These are phyloP conservation scores for Drosophila lini DNA, from an alignment of 1,140 invertebrate genomes.

Conservation along the genomic window DNA sequence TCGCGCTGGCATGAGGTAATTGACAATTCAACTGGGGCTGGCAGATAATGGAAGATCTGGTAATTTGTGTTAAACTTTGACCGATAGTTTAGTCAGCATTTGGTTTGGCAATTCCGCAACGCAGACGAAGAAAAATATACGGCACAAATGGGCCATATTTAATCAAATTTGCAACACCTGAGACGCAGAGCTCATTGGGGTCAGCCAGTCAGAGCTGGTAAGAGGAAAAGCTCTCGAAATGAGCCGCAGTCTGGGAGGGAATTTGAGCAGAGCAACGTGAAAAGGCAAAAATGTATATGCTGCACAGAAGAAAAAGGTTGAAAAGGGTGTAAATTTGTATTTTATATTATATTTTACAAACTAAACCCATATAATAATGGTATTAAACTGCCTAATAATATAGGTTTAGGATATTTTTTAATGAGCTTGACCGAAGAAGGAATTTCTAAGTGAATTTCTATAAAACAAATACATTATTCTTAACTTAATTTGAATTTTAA, in stretches of 20 bases:
- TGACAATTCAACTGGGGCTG: conserved; percentile 9
- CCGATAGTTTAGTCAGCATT: conserved; percentile 7
- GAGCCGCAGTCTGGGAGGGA: conserved; percentile 3
- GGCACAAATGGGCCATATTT: conserved; percentile 21
- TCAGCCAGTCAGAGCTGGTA: conserved; percentile 32
- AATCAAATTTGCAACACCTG: conserved; percentile 45
- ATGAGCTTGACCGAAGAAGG: too few relatives aligned
- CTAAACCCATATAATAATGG: too few relatives aligned
- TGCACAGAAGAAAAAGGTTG: not conserved
- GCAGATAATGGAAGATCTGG: not conserved
- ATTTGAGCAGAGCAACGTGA: conserved; percentile 8
- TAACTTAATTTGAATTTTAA: not conserved
- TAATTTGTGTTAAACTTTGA: conserved; percentile 10
- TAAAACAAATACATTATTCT: not conserved
- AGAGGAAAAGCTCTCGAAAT: conserved; percentile 36
- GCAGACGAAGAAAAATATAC: not conserved
- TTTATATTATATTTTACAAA: too few relatives aligned
- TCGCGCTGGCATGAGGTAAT: conserved; percentile 16
- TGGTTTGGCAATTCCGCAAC: not conserved
- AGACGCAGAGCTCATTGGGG: conserved; percentile 53
- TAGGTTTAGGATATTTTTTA: not conserved
- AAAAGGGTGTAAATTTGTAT: not conserved
- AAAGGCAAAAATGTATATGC: conserved; percentile 1
- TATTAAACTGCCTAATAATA: not conserved
- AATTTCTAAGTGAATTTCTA: not conserved